phyloP scores from a whole-genome alignment of 2,888 invertebrate species.

The Stictocephala bisonia region DNA sequence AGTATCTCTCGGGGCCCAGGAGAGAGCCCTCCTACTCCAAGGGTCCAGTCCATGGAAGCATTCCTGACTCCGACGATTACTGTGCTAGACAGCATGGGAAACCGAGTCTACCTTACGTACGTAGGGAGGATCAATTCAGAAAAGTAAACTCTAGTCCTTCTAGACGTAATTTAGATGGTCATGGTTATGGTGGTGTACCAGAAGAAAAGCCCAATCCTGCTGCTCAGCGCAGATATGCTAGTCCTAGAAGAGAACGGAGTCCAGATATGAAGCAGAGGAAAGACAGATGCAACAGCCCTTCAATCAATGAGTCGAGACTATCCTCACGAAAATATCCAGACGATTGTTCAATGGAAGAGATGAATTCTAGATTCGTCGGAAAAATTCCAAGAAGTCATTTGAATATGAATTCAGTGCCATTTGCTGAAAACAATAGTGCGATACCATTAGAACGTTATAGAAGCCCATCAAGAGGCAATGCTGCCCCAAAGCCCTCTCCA shows the following conservation, averaged over 20 bases:
- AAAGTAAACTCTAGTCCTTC: slow-evolving; percentile 5
- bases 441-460: slow-evolving; percentile 60
- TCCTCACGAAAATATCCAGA: slow-evolving; percentile 46
- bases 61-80: slow-evolving; percentile 28
- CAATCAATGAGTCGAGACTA: slow-evolving; percentile 43
- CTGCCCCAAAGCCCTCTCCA: slow-evolving; percentile 51
- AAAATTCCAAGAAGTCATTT: slow-evolving; percentile 44
- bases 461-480: slow-evolving; percentile 55
- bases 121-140: slow-evolving; percentile 20
- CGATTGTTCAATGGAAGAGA: slow-evolving; percentile 46
- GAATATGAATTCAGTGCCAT: slow-evolving; percentile 49
- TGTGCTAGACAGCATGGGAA: slow-evolving; percentile 3
- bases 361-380: slow-evolving; percentile 30
- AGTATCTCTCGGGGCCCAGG: slow-evolving; percentile 14
- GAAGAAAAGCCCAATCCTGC: background rate
- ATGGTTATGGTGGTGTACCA: background rate
- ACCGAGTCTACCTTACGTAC: background rate
- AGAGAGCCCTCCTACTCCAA: slow-evolving; percentile 43
- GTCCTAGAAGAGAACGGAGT: slow-evolving; percentile 32
- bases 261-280: slow-evolving; percentile 24
- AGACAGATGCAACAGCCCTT: slow-evolving; percentile 29
- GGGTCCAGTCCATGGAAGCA: slow-evolving; percentile 32
- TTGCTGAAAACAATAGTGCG: slow-evolving; percentile 43
- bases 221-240: slow-evolving; percentile 10
- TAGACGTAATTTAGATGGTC: slow-evolving; percentile 19